Base-by-base conservation (phyloP, 2,113 vertebrate genomes). In the Oplegnathus fasciatus region DNA sequence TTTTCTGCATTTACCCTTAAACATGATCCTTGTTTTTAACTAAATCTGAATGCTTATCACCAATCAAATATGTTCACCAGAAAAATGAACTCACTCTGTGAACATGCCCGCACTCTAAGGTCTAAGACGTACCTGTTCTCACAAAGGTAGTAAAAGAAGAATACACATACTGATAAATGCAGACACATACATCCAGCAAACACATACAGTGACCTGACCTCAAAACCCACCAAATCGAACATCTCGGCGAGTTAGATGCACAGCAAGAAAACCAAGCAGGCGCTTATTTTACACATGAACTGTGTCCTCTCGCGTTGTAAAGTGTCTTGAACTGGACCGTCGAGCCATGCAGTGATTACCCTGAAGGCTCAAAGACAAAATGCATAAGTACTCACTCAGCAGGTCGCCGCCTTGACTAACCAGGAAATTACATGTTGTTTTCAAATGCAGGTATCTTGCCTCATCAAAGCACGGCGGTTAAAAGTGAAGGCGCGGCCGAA, bases 341-440 rank as follows among this genome's bases (percentile, higher is more conserved):
- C 5, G 64, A 79, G 78, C 69, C 79, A 9, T 72, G 83, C 55
- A 40, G 64, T 20, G 37, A 85, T 87, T 81, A 69, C 60, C 71
- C 68, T 18, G 42, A 57, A 48, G 70, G 57, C 60, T 82, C 26
- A 37, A 50, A 89, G 42, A 55, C 67, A 64, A 32, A 34, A 32
- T 14, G 46, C 57, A 40, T 37, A 40, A 83, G 57, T 9, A 52
- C 80, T 66, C 69, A 54, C 82, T 77, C 87, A 62, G 88, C 86
- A 48, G 76, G 88, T 37, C 0, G 17, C 80, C 1, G 37, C 3
- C 61, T 77, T 42, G 58, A 65, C 85, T 86, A 85, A 89, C 32
- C 83, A 65, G 83, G 78, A 89, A 83, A 89, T 68, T 13, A 52
- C 72, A 74, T 32, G 44, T 70, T 70, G 75, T 71, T 86, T 66